Evolutionary conservation across 2,888 invertebrate genomes (phyloP), one percentile per base, ranked within the genome.

Genomic region (Timema cristinae): DNA sequence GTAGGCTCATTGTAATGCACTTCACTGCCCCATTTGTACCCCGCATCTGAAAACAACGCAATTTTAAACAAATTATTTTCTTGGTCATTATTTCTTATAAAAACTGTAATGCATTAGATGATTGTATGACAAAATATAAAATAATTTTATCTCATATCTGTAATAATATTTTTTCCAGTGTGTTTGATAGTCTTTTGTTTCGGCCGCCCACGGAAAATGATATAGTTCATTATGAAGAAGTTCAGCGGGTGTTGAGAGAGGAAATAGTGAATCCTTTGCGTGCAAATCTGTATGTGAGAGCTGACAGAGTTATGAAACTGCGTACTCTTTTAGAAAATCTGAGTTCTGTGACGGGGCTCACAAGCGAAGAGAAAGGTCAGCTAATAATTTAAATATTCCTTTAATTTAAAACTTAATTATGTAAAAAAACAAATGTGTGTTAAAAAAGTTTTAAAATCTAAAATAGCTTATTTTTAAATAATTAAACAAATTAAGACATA

Each of bases 231-330:
- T 88, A 88, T 77, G 82, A 84, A 75, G 84, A 93, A 84, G 94
- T 95, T 48, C 95, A 95, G 81, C 87, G 90, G 77, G 94, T 97
- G 63, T 85, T 98, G 71, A 88, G 95, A 66, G 97, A 98, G 81
- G 96, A 97, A 83, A 96, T 98, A 77, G 98, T 98, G 11, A 97
- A 98, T 85, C 98, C 98, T 11, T 85, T 98, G 71, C 86, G 98
- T 76, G 91, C 90, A 78, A 91, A 94, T 82, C 87, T 93, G 77
- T 98, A 93, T 84, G 98, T 98, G 63, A 88, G 94, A 77, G 96
- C 97, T n/a, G 95, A 97, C 83, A 89, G 95, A 78, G 95, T 98
- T 56, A 95, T 98, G 95, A 93, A 94, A 81, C 85, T 98, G 71
- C 86, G 98, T 67, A 91, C 90, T 75, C 84, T 97, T 72, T 85